Conservation (phyloP, 2,888 invertebrate species). For the Euclidia mi region DNA sequence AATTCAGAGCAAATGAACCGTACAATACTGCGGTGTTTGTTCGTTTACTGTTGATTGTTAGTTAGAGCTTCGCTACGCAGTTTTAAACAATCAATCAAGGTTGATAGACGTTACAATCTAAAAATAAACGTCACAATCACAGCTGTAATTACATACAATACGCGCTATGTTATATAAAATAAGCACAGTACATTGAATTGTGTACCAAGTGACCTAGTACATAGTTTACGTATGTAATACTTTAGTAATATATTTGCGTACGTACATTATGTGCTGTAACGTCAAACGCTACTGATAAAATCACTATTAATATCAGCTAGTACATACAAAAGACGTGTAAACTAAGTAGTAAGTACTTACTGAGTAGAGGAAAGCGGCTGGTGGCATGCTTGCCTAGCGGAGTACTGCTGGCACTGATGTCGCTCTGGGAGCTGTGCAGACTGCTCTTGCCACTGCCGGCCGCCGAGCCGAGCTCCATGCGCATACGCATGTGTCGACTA, state of each 20-base stretch:
- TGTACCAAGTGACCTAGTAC: too few relatives aligned
- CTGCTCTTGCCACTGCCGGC: slow-evolving; percentile 90
- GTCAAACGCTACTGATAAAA: too few relatives aligned
- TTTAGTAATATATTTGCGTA: too few relatives aligned
- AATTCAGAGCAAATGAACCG: too few relatives aligned
- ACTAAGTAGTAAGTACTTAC: slow-evolving; percentile 71
- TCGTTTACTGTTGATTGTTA: neutral
- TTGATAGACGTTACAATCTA: slow-evolving; percentile 6
- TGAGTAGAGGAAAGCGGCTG: slow-evolving; percentile 82
- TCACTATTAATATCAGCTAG: too few relatives aligned
- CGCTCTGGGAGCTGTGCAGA: slow-evolving; percentile 93
- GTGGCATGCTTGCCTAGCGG: slow-evolving; percentile 87
- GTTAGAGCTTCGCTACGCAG: slow-evolving; percentile 1
- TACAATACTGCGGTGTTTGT: too few relatives aligned
- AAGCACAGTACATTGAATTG: neutral
- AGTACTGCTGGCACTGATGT: slow-evolving; percentile 91
- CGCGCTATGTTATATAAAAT: neutral
- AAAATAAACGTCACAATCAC: slow-evolving; percentile 3
- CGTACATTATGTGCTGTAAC: too few relatives aligned
- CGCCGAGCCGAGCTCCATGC: slow-evolving; percentile 86
- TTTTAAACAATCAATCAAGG: slow-evolving; percentile 6
- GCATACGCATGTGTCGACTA: slow-evolving; percentile 88
- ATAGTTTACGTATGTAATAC: too few relatives aligned
- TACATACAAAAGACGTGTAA: too few relatives aligned
- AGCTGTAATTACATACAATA: slow-evolving; percentile 9